Evolutionary conservation across 1,140 invertebrate species (phyloP).

Genomic region (Drosophila repletoides): DNA sequence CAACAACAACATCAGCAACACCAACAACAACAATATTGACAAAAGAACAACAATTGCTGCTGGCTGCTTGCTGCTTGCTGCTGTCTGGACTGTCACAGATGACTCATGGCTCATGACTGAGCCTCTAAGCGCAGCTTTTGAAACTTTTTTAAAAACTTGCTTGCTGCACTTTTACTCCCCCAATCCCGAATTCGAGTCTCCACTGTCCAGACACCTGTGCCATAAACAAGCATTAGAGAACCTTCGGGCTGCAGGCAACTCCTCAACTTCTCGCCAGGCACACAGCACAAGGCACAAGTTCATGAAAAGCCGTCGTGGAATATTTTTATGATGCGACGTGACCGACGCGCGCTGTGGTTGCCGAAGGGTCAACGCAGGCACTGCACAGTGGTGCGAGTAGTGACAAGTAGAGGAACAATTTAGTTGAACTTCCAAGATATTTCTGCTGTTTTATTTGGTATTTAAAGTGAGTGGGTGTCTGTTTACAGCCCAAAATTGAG

Average conservation of each 20-base stretch:
- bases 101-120: slow-evolving; percentile 37
- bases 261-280: not conserved
- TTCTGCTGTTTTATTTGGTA: no score
- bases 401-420: not conserved
- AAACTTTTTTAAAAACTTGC: slow-evolving; percentile 49
- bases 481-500: no score
- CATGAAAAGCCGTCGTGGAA: slow-evolving; percentile 21
- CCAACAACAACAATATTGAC: not conserved
- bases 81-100: not conserved
- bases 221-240: slow-evolving; percentile 48
- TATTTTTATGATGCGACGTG: slow-evolving; percentile 64
- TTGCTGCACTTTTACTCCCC: slow-evolving; percentile 6
- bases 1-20: slow-evolving; percentile 3
- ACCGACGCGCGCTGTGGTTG: slow-evolving; percentile 16
- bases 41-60: not conserved
- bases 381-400: not conserved
- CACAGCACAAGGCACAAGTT: slow-evolving; percentile 7
- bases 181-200: not conserved
- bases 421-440: no score
- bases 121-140: slow-evolving; percentile 49
- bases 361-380: not conserved
- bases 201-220: slow-evolving; percentile 38
- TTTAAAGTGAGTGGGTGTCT: no score
- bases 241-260: slow-evolving; percentile 3
- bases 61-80: not conserved